Evolutionary conservation across 1,140 invertebrate species (phyloP), one percentile per base, ranked within the genome.

Genomic region (Wasmannia auropunctata): DNA sequence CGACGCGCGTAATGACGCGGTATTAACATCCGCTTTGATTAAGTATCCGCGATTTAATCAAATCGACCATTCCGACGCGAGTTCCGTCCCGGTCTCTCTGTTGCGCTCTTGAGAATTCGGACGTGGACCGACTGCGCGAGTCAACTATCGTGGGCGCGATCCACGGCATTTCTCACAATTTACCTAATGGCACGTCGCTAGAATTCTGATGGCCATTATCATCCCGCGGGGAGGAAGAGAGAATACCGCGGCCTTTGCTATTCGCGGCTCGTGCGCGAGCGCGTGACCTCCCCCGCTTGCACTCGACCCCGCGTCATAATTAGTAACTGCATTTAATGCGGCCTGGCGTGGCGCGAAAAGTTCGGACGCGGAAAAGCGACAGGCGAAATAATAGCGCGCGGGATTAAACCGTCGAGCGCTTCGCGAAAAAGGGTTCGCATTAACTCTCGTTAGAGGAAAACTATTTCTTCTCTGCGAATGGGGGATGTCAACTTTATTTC

Each of bases 121-220:
- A 92, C 90, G 88, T 91, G 90, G 88, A 54, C 22, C 63, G 90
- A 90, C 83, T 90, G 49, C 86, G 58, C 70, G 86, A 87, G 25
- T 62, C 58, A 25, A 54, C 72, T n/a, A n/a, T n/a, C n/a, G n/a
- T n/a, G 75, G 70, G 62, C 54, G 85, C 63, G 72, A 89, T 88
- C 80, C 84, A 58, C 65, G 85, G 75, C 74, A 91, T 91, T 92
- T 87, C 76, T 83, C 90, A 88, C 86, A 87, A 92, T 91, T 92
- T 92, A 91, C 90, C 87, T 92, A 92, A 91, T 91, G 60, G 84
- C 84, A 91, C 89, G 90, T 89, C 88, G 79, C 79, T 74, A 67
- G 91, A 92, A 92, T 92, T 91, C 79, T 89, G 89, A 92, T 91
- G 90, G 83, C 87, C 75, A 87, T 91, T 91, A 89, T 91, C 83